A percentile compares a stretch with the other conserved stretches of the same genome.
These are phyloP conservation scores for Nineta flava DNA, from an alignment of 2,888 invertebrate genomes.

Conservation along the genomic window DNA sequence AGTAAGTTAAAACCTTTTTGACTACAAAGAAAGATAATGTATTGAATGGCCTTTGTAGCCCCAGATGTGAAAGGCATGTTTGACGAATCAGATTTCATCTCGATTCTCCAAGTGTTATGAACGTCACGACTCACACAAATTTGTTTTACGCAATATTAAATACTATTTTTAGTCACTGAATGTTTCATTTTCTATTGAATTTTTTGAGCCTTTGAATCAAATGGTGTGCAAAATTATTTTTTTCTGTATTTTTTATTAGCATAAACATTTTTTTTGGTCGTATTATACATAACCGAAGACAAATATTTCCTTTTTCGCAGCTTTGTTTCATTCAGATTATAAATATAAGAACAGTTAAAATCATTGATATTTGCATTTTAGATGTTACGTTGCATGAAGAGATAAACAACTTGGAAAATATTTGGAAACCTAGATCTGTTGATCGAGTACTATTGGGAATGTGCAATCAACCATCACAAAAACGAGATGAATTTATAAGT, in stretches of 20 bases:
- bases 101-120: too few relatives aligned
- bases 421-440: slow-evolving; percentile 64
- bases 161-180: too few relatives aligned
- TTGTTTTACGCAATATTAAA: too few relatives aligned
- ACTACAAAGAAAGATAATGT: not conserved
- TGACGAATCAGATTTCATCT: too few relatives aligned
- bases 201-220: too few relatives aligned
- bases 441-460: slow-evolving; percentile 65
- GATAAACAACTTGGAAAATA: slow-evolving; percentile 45
- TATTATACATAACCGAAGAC: not conserved
- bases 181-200: too few relatives aligned
- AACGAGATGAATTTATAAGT: slow-evolving; percentile 66
- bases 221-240: too few relatives aligned
- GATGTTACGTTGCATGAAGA: slow-evolving; percentile 72
- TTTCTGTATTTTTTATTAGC: too few relatives aligned
- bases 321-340: not conserved
- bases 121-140: too few relatives aligned
- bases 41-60: too few relatives aligned
- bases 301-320: not conserved
- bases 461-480: slow-evolving; percentile 59
- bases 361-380: slow-evolving; percentile 27
- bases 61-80: too few relatives aligned
- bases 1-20: slow-evolving; percentile 38
- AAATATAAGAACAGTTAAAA: not conserved
- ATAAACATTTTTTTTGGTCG: too few relatives aligned